phyloP scores from a whole-genome alignment of 1,140 invertebrate genomes.

The Heliconius hewitsoni region DNA sequence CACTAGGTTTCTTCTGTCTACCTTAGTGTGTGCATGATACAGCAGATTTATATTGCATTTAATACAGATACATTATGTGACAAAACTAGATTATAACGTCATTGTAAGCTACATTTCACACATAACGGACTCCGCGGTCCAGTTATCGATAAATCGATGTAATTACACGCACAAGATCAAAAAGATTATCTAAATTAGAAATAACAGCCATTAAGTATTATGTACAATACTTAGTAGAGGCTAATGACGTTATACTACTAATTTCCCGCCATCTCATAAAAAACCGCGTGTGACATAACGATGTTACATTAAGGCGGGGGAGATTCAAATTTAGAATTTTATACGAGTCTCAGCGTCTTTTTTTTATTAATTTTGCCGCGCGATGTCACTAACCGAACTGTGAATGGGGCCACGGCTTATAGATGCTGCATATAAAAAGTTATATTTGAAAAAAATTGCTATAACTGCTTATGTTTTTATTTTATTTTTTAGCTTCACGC shows the following conservation, averaged over 20 bases:
- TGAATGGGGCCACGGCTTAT: constrained; percentile 61
- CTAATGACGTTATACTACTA: constrained; percentile 25
- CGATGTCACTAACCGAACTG: constrained; percentile 59
- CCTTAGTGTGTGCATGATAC: too few species aligned
- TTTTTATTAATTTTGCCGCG: constrained; percentile 49
- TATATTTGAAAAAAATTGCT: neutral
- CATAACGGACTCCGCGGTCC: constrained; percentile 6
- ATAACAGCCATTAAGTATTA: neutral
- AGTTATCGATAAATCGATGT: constrained; percentile 12
- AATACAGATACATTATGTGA: neutral
- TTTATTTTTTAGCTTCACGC: neutral
- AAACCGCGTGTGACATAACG: constrained; percentile 52
- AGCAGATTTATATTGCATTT: neutral
- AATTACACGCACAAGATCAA: constrained; percentile 15
- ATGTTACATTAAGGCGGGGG: constrained; percentile 56
- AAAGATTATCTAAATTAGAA: constrained; percentile 20
- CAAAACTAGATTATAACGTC: neutral
- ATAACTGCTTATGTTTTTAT: neutral
- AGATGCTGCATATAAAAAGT: constrained; percentile 19
- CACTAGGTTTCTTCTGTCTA: neutral
- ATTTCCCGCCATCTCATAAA: constrained; percentile 32
- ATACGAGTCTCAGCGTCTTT: constrained; percentile 57
- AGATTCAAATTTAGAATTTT: constrained; percentile 77
- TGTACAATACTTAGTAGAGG: neutral
- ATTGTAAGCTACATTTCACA: neutral